Base-by-base conservation (phyloP, 2,888 invertebrate genomes). In the Caenorhabditis sinica region DNA sequence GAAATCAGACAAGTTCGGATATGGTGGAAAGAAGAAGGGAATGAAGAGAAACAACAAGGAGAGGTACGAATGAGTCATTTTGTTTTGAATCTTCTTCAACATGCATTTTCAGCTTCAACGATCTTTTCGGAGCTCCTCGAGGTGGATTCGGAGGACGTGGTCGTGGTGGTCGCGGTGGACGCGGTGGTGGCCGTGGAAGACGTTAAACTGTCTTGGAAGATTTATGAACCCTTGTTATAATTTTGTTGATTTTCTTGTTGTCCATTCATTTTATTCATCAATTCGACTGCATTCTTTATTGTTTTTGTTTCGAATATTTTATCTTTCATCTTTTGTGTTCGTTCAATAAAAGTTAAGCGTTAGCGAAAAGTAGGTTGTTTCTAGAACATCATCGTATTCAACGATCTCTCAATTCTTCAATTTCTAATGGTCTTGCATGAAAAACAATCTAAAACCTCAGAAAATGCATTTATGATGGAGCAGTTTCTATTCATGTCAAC, bases 21-120 rank as follows among this genome's bases (percentile, higher is more conserved):
- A 96, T 93, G 98, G 98, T 43, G 98, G 98, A 0, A 97, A 96
- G 93, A 98, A 98, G 94, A 96, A 96, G 92, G 96, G 97, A 0
- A 94, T 95, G 0, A 98, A 98, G 93, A 94, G 95, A 61, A 98
- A 98, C 92, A 96, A 96, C 0, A 95, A 95, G 88, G 95, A 96
- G 0, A 97, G 91, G 86, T 90, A 51, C 15, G 69, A 36, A 23
- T 51, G 43, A n/a, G 36, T 20, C 40, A 4, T 51, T 25, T 11
- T 9, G 20, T 45, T 58, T 33, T 5, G n/a, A 25, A 8, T 11
- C 36, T 8, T 43, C 3, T 15, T 15, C 13, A 11, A 23, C 20
- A 17, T 43, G 0, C n/a, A n/a, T 45, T 80, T 86, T 61, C 72
- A 87, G 97, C 87, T 88, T 88, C 80, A 79, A 87, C 53, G 82